Conservation (phyloP, 2,888 invertebrate genomes). For the Piscicola geometra region DNA sequence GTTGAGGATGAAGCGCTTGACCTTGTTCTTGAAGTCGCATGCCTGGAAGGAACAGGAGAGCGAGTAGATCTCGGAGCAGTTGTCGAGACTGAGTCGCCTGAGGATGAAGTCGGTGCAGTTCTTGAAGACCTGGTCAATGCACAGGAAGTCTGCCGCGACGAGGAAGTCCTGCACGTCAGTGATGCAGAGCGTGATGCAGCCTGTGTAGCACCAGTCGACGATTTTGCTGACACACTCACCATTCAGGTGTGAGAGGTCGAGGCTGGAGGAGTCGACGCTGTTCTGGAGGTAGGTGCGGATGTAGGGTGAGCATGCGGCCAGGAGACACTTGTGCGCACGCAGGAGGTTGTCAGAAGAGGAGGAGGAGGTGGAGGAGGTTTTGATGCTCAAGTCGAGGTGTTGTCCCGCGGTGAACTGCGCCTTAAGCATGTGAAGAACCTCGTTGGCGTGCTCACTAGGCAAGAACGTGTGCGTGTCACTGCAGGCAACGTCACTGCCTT, state of each 20-base stretch:
- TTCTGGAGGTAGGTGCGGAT: slow-evolving; percentile 9
- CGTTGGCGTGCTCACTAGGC: background rate
- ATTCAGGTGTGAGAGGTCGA: slow-evolving; percentile 11
- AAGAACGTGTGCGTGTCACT: background rate
- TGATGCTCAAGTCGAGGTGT: slow-evolving; percentile 11
- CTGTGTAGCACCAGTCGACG: slow-evolving; percentile 50
- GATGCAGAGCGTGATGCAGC: background rate
- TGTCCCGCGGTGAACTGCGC: background rate
- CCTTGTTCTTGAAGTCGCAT: slow-evolving; percentile 11
- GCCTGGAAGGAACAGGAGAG: background rate
- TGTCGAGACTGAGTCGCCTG: slow-evolving; percentile 4
- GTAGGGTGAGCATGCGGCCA: slow-evolving; percentile 14
- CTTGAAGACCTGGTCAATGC: slow-evolving; percentile 5
- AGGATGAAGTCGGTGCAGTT: slow-evolving; percentile 18
- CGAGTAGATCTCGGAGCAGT: slow-evolving; percentile 8
- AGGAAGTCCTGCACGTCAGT: slow-evolving; percentile 16
- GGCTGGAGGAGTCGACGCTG: background rate
- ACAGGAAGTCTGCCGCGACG: background rate
- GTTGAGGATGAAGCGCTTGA: slow-evolving; percentile 9
- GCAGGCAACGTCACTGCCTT: background rate
- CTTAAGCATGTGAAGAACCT: background rate
- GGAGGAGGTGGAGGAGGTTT: no score
- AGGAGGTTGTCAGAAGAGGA: background rate
- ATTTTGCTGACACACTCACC: background rate
- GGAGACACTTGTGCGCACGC: background rate